Conservation (phyloP, 2,888 invertebrate genomes). For the Lithophane leautieri region DNA sequence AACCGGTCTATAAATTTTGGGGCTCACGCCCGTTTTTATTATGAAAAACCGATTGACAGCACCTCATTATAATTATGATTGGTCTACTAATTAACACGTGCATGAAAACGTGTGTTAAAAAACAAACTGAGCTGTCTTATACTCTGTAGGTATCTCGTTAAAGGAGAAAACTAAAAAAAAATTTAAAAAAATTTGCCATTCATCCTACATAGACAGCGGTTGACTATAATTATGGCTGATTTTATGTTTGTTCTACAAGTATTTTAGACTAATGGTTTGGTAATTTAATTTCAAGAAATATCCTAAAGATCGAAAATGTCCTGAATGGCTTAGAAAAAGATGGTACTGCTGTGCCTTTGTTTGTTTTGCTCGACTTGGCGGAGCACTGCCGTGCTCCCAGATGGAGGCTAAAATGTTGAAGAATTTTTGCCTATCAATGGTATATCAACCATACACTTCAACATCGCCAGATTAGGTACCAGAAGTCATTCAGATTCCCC, state of each 20-base stretch:
- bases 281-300: neutral
- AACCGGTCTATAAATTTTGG: constrained; percentile 20
- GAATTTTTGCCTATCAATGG: neutral
- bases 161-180: constrained; percentile 36
- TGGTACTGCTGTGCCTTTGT: too few species aligned
- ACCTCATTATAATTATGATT: neutral
- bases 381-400: too few species aligned
- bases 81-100: neutral
- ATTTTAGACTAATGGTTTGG: too few species aligned
- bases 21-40: constrained; percentile 21
- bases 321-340: too few species aligned
- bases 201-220: too few species aligned
- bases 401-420: neutral
- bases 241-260: neutral
- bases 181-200: too few species aligned
- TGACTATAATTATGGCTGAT: neutral
- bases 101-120: neutral
- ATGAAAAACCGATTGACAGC: constrained; percentile 8
- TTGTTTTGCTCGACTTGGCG: too few species aligned
- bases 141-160: neutral
- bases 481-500: neutral
- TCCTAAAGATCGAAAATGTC: neutral
- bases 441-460: neutral
- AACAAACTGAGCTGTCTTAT: neutral
- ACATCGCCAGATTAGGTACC: neutral